Base-by-base conservation (phyloP, 2,888 invertebrate species). In the Yponomeuta evonymella region DNA sequence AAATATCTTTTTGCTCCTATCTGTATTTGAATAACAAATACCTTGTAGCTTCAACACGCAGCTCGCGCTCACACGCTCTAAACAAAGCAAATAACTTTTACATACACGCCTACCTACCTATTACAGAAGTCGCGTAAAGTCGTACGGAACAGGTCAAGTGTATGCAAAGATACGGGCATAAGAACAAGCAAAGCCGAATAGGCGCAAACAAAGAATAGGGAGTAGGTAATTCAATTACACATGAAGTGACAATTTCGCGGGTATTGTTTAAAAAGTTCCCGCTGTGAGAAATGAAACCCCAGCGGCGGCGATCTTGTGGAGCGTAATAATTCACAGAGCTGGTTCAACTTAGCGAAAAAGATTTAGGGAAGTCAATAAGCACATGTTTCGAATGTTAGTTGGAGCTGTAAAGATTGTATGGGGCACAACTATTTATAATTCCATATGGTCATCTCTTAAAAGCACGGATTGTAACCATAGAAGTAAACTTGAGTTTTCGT, bases 361-460 rank as follows among this genome's bases (percentile, higher is more conserved):
- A 69, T 69, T 69, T 69, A 69, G 29, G 69, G 30, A 69, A 69
- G 58, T 69, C 69, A 58, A 69, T 51, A 69, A 51, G 48, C 51
- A 9, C 33, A 36, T 30, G 33, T 36, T 33, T 58, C 51, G 51
- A 64, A 30, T 64, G 64, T 30, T 64, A 30, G 29, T 10, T 23
- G 23, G 11, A 30, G 2, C 64, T 30, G 64, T 64, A 30, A 11
- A 36, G 36, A 36, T 36, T 36, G 0, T 36, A 36, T 36, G 1
- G 36, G 0, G 36, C 36, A 36, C 2, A 36, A 36, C 36, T 5
- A 5, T 36, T 4, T 36, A 2, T 36, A 36, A 36, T 1, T 4
- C 36, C 36, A 36, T 36, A 36, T 36, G 2, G 3, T 36, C 2
- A 36, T 36, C 36, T 36, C 36, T 36, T 0, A 2, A 2, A 36